phyloP scores from a whole-genome alignment of 2,113 vertebrate species.

The Loxodonta africana region DNA sequence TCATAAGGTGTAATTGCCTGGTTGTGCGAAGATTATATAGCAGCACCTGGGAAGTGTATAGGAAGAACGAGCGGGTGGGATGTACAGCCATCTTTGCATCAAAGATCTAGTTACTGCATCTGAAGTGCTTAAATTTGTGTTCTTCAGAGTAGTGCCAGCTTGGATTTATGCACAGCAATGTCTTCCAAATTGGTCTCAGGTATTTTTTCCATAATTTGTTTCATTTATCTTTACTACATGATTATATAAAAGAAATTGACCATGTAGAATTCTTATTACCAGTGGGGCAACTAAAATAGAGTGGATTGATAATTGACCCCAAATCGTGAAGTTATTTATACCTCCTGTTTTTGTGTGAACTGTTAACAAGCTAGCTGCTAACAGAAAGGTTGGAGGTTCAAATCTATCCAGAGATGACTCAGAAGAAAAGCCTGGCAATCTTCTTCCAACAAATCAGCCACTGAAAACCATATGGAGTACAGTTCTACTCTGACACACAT shows the following conservation, averaged over 20 bases:
- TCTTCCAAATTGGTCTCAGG: background rate
- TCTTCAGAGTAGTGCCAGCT: background rate
- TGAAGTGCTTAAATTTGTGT: background rate
- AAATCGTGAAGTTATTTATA: background rate
- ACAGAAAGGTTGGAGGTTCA: background rate
- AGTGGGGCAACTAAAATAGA: background rate
- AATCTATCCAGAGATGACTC: background rate
- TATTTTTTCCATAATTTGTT: conserved; percentile 20
- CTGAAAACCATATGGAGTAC: background rate
- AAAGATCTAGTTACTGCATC: background rate
- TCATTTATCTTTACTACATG: conserved; percentile 38
- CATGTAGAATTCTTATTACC: conserved; percentile 15
- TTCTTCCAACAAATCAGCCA: background rate
- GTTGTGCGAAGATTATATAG: conserved; percentile 47
- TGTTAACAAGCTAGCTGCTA: background rate
- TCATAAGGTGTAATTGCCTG: conserved; percentile 56
- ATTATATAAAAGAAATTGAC: conserved; percentile 8
- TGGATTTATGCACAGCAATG: conserved; percentile 14
- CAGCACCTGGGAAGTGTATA: conserved; percentile 56
- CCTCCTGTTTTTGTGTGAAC: background rate
- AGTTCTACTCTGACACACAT: background rate
- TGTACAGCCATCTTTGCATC: background rate
- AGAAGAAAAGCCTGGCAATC: background rate
- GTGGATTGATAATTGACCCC: background rate
- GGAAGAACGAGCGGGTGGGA: conserved; percentile 46